Evolutionary conservation across 2,888 invertebrate species (phyloP), one percentile per base, ranked within the genome.

Genomic region (Drosophila eohydei): DNA sequence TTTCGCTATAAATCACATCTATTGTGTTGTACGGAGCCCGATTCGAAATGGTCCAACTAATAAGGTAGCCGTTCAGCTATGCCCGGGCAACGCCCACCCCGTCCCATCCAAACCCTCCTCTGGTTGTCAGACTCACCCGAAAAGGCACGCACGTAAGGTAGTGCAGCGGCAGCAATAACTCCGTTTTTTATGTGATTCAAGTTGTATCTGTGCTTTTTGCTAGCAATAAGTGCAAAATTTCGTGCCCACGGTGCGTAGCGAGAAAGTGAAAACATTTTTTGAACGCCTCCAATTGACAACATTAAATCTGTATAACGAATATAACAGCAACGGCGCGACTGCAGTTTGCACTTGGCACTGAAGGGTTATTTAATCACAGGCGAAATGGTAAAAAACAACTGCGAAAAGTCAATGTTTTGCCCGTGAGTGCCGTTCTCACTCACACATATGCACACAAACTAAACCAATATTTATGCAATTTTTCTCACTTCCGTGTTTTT

Each of bases 221-320:
- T 68, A 40, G 67, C 65, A 64, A 63, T 67, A 80, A 72, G 74
- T 74, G 72, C 74, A 68, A 86, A 77, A 65, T 78, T 71, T 81
- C 87, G 84, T 81, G 79, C 71, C 78, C 81, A 78, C 70, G 80
- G 67, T 79, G 81, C 75, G 81, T 83, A 67, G 66, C 84, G 85
- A 80, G 82, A 81, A 86, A 86, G 81, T 83, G 90, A 82, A 89
- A 91, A 82, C 92, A 91, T 91, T 88, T 85, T 81, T 52, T 66
- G 36, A 81, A 56, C 66, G 73, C 73, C 66, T 61, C 50, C 54
- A 62, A 73, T 60, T 80, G 88, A 89, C 79, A 89, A 79, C 67
- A 32, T 44, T 51, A 74, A 55, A 34, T 12, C 65, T 66, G 51
- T 52, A 36, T 34, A 71, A 57, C 50, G 26, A 26, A 52, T n/a